phyloP scores from a whole-genome alignment of 1,140 invertebrate species.

The Protaetia brevitarsis region DNA sequence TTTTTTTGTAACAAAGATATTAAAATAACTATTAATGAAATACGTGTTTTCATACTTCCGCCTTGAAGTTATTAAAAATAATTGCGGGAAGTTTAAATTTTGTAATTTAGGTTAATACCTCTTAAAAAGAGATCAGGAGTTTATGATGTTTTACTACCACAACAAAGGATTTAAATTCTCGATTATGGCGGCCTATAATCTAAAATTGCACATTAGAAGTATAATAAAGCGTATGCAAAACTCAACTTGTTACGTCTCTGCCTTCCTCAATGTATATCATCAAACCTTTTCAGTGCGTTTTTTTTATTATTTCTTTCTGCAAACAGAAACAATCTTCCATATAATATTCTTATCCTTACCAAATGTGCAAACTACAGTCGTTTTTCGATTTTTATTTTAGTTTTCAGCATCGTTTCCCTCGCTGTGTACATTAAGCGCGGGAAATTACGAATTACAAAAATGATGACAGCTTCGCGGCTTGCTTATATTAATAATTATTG shows the following conservation, averaged over 20 bases:
- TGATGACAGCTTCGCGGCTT: background rate
- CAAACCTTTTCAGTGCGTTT: background rate
- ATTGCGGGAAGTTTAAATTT: too few relatives aligned
- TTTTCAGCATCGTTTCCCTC: slow-evolving; percentile 1
- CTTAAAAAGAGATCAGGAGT: too few relatives aligned
- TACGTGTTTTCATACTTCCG: too few relatives aligned
- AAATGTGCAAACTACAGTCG: slow-evolving; percentile 25
- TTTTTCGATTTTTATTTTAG: slow-evolving; percentile 18
- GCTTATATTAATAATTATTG: slow-evolving; percentile 25
- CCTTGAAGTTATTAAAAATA: too few relatives aligned
- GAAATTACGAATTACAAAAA: background rate
- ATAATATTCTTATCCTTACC: slow-evolving; percentile 25
- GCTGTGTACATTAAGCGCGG: slow-evolving; percentile 13
- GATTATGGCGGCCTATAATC: slow-evolving; percentile 31
- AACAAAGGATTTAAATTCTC: slow-evolving; percentile 28
- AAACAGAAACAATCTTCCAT: slow-evolving; percentile 13
- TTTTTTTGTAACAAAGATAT: too few relatives aligned
- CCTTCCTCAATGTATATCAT: slow-evolving; percentile 24
- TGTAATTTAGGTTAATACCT: too few relatives aligned
- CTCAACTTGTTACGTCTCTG: slow-evolving; percentile 22
- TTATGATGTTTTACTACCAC: too few relatives aligned
- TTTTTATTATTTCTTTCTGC: background rate
- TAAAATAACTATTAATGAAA: too few relatives aligned
- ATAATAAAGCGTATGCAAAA: slow-evolving; percentile 32
- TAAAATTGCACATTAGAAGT: slow-evolving; percentile 34